Evolutionary conservation across 2,113 vertebrate species (phyloP).

Genomic region (Cyanoliseus patagonus): DNA sequence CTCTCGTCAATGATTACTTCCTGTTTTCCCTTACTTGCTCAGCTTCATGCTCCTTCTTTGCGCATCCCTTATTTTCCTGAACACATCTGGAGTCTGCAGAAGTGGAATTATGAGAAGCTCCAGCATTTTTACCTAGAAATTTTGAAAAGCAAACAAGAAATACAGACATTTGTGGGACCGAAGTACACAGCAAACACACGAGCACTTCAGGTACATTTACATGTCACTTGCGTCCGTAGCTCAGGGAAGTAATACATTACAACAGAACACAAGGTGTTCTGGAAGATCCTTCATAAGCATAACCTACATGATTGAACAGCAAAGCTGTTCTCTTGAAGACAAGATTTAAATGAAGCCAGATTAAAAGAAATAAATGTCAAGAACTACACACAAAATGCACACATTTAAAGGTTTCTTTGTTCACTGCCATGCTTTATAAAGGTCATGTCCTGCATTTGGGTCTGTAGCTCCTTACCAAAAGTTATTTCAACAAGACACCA

Average conservation of each 20-base stretch:
- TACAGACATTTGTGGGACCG: neutral
- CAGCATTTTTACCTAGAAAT: constrained; percentile 82
- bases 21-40: constrained; percentile 80
- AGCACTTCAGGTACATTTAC: neutral
- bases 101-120: constrained; percentile 76
- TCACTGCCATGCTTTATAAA: neutral
- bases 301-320: neutral
- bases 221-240: neutral
- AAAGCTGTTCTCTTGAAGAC: neutral
- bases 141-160: neutral
- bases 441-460: neutral
- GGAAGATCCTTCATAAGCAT: neutral
- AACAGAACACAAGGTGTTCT: neutral
- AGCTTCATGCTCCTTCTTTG: constrained; percentile 78
- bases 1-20: neutral
- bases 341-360: neutral
- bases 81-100: constrained; percentile 73
- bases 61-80: constrained; percentile 74
- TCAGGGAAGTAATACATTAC: neutral
- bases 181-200: neutral
- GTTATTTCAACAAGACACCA: neutral
- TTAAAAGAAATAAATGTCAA: neutral
- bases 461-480: neutral
- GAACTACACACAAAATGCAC: neutral
- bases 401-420: neutral